phyloP scores from a whole-genome alignment of 1,140 invertebrate genomes.

The Drosophila takahashii region DNA sequence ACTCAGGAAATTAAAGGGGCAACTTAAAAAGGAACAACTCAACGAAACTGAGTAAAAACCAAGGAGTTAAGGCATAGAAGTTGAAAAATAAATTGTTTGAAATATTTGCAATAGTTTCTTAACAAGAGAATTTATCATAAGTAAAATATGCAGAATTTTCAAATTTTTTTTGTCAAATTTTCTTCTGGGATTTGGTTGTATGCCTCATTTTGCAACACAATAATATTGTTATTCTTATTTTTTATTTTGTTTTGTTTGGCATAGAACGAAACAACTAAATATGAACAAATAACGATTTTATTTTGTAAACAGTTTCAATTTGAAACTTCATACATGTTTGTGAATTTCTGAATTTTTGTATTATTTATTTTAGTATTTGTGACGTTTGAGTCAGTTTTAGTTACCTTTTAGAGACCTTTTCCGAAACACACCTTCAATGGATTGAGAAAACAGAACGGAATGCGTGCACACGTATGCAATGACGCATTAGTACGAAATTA shows the following conservation, averaged over 20 bases:
- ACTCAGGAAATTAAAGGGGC: conserved; percentile 35
- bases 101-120: conserved; percentile 81
- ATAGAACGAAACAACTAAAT: conserved; percentile 83
- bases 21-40: conserved; percentile 30
- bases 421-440: conserved; percentile 92
- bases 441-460: conserved; percentile 84
- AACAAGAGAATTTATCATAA: conserved; percentile 77
- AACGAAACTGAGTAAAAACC: conserved; percentile 50
- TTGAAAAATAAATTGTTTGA: conserved; percentile 64
- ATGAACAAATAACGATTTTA: conserved; percentile 80
- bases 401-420: conserved; percentile 96
- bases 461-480: conserved; percentile 85
- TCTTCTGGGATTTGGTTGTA: conserved; percentile 57
- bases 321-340: conserved; percentile 84
- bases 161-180: conserved; percentile 63
- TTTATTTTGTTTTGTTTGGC: conserved; percentile 49
- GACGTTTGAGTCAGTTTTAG: conserved; percentile 71
- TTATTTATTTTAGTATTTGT: conserved; percentile 67
- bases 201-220: conserved; percentile 63
- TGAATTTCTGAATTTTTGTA: conserved; percentile 81
- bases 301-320: conserved; percentile 78
- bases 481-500: conserved; percentile 86
- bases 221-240: conserved; percentile 55
- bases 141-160: conserved; percentile 81
- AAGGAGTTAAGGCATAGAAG: conserved; percentile 64